Conservation (phyloP, 2,888 invertebrate species). For the Eupithecia subfuscata region DNA sequence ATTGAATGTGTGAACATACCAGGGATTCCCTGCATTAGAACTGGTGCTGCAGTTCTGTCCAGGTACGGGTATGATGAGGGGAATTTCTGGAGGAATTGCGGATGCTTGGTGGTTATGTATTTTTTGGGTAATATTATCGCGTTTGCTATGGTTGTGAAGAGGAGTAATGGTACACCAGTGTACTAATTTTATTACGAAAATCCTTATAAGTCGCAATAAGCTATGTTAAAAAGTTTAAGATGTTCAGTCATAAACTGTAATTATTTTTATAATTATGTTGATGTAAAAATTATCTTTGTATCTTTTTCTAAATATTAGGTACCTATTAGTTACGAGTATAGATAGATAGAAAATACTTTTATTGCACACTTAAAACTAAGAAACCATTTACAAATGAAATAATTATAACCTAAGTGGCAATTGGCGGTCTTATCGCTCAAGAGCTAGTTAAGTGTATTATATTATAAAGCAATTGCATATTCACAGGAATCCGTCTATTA, state of each 20-base stretch:
- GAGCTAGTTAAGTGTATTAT: background rate
- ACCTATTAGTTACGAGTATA: background rate
- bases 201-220: background rate
- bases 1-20: slow-evolving; percentile 84
- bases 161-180: slow-evolving; percentile 76
- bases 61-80: slow-evolving; percentile 79
- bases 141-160: slow-evolving; percentile 70
- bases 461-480: background rate
- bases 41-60: slow-evolving; percentile 84
- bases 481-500: background rate
- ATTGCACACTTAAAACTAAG: too few relatives aligned
- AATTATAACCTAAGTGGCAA: too few relatives aligned
- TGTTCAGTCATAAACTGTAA: background rate
- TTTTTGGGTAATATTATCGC: slow-evolving; percentile 69
- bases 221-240: background rate
- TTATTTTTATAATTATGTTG: background rate
- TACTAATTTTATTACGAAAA: slow-evolving; percentile 55
- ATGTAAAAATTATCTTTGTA: background rate
- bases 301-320: background rate
- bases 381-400: too few relatives aligned
- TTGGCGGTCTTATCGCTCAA: too few relatives aligned
- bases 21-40: slow-evolving; percentile 84
- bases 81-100: slow-evolving; percentile 74
- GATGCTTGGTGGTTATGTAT: slow-evolving; percentile 72
- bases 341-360: too few relatives aligned